Percentiles rank a stretch among this genome's conserved stretches.
phyloP scores from a whole-genome alignment of 2,797 vertebrate genomes.

The Anguilla obscura region DNA sequence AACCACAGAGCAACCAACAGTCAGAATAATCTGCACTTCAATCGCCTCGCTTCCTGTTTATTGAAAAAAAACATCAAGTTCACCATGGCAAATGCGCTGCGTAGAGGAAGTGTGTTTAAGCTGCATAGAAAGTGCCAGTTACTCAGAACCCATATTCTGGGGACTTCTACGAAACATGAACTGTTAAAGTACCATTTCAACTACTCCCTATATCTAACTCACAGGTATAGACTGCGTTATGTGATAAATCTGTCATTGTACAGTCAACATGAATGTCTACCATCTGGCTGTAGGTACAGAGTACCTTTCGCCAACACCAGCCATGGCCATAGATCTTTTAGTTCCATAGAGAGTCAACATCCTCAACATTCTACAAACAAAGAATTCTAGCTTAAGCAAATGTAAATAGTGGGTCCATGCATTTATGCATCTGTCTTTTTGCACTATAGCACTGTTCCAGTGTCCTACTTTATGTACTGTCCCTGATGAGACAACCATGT shows the following conservation, averaged over 20 bases:
- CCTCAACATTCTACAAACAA: not conserved
- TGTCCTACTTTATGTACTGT: not conserved
- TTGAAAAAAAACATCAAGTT: not conserved
- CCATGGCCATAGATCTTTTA: too few relatives aligned
- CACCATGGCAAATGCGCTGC: not conserved
- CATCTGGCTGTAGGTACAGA: not conserved
- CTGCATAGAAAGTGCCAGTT: not conserved
- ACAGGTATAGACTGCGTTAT: not conserved
- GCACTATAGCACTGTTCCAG: not conserved
- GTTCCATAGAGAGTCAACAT: not conserved
- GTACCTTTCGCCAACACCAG: not conserved
- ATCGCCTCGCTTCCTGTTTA: slow-evolving; percentile 34
- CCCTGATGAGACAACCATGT: not conserved
- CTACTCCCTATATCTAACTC: not conserved
- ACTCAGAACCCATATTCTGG: not conserved
- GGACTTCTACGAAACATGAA: not conserved
- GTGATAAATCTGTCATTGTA: not conserved
- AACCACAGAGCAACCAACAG: not conserved
- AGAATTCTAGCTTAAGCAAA: not conserved
- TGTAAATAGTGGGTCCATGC: not conserved
- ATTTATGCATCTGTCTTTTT: not conserved
- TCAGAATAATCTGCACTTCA: slow-evolving; percentile 8
- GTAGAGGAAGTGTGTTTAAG: not conserved
- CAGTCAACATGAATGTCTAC: not conserved
- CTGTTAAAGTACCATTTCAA: not conserved